Conservation (phyloP, 1,140 invertebrate species). For the Luehdorfia chinensis region DNA sequence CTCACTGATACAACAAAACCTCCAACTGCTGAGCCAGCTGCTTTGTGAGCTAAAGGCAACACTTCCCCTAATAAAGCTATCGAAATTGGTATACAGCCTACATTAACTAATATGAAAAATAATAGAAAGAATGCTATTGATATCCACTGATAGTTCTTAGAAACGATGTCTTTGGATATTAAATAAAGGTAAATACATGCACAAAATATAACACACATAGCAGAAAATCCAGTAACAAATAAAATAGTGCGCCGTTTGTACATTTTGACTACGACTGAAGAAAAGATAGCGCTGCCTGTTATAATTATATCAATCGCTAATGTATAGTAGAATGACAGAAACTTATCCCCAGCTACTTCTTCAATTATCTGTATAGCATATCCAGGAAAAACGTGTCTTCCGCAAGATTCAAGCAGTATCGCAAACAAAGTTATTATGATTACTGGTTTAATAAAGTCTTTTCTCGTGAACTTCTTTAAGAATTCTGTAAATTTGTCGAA, state of each 20-base stretch:
- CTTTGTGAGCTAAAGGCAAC: slow-evolving; percentile 49
- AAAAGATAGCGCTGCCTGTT: slow-evolving; percentile 41
- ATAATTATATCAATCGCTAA: slow-evolving; percentile 52
- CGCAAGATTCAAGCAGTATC: slow-evolving; percentile 5
- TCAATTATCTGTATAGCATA: slow-evolving; percentile 16
- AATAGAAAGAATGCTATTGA: slow-evolving; percentile 40
- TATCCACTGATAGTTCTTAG: slow-evolving; percentile 35
- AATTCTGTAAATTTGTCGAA: not conserved
- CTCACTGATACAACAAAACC: slow-evolving; percentile 35
- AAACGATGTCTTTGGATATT: slow-evolving; percentile 26
- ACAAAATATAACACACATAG: slow-evolving; percentile 29
- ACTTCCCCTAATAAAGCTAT: slow-evolving; percentile 51
- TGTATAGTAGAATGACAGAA: slow-evolving; percentile 48
- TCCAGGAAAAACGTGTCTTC: slow-evolving; percentile 5
- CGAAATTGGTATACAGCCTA: slow-evolving; percentile 56
- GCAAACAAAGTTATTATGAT: not conserved
- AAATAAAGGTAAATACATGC: slow-evolving; percentile 43
- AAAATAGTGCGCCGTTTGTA: slow-evolving; percentile 46
- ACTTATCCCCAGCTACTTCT: slow-evolving; percentile 38
- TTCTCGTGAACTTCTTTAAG: slow-evolving; percentile 6
- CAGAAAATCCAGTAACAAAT: slow-evolving; percentile 39
- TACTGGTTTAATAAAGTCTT: not conserved
- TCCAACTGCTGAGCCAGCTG: slow-evolving; percentile 34
- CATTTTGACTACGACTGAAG: slow-evolving; percentile 45
- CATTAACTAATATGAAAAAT: slow-evolving; percentile 52